Percentiles rank a stretch among this genome's conserved stretches.
phyloP scores from a whole-genome alignment of 2,888 invertebrate genomes.

The Falcaria lacertinaria region DNA sequence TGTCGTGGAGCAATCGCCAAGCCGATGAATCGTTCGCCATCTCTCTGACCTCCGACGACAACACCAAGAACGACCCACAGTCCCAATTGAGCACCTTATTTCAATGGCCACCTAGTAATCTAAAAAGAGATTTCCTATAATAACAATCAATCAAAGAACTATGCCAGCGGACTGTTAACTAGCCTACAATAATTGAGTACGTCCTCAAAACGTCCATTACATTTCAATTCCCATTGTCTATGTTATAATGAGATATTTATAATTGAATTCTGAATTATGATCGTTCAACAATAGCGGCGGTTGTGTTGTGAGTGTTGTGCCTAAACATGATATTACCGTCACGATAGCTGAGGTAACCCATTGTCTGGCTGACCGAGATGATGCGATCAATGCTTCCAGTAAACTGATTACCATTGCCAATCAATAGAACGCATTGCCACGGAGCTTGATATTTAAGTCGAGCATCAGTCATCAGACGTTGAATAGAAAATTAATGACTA shows the following conservation, averaged over 20 bases:
- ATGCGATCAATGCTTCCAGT: neutral
- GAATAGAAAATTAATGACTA: too few relatives aligned
- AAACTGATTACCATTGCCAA: neutral
- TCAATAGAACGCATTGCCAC: neutral
- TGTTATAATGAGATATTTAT: constrained; percentile 8
- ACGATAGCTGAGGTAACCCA: neutral
- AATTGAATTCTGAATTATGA: constrained; percentile 21
- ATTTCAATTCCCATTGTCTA: constrained; percentile 17
- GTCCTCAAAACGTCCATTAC: constrained; percentile 9
- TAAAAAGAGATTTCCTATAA: too few relatives aligned
- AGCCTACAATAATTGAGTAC: neutral
- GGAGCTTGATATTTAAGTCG: too few relatives aligned
- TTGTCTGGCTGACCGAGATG: neutral
- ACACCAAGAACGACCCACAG: too few relatives aligned
- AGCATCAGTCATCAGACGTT: too few relatives aligned
- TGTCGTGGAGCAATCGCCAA: too few relatives aligned
- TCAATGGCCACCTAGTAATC: too few relatives aligned
- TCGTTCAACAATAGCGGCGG: constrained; percentile 8
- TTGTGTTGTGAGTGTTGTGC: too few relatives aligned
- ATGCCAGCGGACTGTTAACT: neutral
- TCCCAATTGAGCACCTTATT: too few relatives aligned
- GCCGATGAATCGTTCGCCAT: too few relatives aligned
- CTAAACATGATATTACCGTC: too few relatives aligned
- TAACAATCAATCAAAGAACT: neutral
- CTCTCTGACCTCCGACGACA: too few relatives aligned